Base-by-base conservation (phyloP, 2,113 vertebrate genomes). In the Marcusenius ussheri region DNA sequence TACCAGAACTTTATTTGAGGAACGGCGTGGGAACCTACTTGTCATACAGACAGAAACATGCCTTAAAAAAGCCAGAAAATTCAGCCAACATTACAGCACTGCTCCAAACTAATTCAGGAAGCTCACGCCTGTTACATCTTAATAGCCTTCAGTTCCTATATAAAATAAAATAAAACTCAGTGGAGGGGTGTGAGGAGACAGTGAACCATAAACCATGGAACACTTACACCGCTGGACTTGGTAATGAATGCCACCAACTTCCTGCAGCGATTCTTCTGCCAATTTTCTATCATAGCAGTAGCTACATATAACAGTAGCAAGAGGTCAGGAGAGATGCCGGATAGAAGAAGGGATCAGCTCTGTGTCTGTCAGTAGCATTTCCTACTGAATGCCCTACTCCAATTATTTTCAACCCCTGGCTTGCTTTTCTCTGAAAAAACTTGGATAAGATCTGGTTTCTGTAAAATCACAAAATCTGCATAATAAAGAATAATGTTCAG, bases 21-120 rank as follows among this genome's bases (percentile, higher is more conserved):
- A 91, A 46, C 62, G 80, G 87, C 86, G 86, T 92, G 92, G 92
- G 92, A 93, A 91, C 87, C 47, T 77, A 70, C 19, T 86, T 89
- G 87, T 74, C 31, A 88, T 83, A 85, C 62, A 47, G 80, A 56
- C 13, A 53, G 21, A 89, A 50, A 58, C 24, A 56, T 45, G 83
- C 83, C 39, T 84, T 11, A 21, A 84, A 84, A 46, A 47, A 45
- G 45, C 24, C 21, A 47, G 39, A 39, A 83, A 46, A 84, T 84
- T 46, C 39, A 84, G 8, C 45, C 21, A 24, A 84, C 19, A 46
- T 84, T 84, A 27, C 45, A n/a, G 49, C 49, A 51, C 27, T 11
- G 47, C 4, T 31, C 77, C 31, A 45, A 19, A 45, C 45, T 84
- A 19, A 47, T 46, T 80, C 13, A 39, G 74, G 17, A 80, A 80